These are phyloP conservation scores for Dermatophagoides farinae DNA, from an alignment of 1,140 invertebrate species.

Conservation along the genomic window DNA sequence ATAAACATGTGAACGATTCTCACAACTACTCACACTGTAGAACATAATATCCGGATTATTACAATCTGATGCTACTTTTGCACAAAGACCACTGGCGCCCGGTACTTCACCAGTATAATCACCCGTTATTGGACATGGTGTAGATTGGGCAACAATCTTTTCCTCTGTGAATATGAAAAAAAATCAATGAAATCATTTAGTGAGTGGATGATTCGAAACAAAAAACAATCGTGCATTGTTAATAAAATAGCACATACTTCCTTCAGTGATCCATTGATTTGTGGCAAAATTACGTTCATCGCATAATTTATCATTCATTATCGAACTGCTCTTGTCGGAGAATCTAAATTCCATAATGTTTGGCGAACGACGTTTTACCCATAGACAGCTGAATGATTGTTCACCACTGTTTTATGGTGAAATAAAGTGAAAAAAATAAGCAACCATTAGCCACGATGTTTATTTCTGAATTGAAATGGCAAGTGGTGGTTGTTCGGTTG, in stretches of 20 bases:
- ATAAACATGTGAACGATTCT: slow-evolving; percentile 35
- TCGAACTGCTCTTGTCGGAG: slow-evolving; percentile 25
- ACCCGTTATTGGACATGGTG: slow-evolving; percentile 44
- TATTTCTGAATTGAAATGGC: too few relatives aligned
- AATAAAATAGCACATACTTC: slow-evolving; percentile 28
- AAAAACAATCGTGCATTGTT: slow-evolving; percentile 3
- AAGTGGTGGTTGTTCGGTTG: too few relatives aligned
- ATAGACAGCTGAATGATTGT: slow-evolving; percentile 39
- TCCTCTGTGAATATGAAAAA: slow-evolving; percentile 24
- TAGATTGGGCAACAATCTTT: slow-evolving; percentile 30
- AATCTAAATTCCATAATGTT: slow-evolving; percentile 45
- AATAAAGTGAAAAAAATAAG: not conserved
- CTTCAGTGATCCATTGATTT: slow-evolving; percentile 42
- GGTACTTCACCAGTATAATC: slow-evolving; percentile 42
- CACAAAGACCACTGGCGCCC: slow-evolving; percentile 41
- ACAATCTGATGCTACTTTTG: slow-evolving; percentile 48
- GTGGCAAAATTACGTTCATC: slow-evolving; percentile 28
- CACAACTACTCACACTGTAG: slow-evolving; percentile 43
- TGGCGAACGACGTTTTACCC: slow-evolving; percentile 37
- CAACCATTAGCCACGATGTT: not conserved
- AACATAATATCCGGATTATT: slow-evolving; percentile 46
- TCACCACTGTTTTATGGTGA: slow-evolving; percentile 34
- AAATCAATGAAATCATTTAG: not conserved
- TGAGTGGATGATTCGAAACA: not conserved
- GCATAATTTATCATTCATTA: slow-evolving; percentile 25